These are phyloP conservation scores for Tricholauxania praeusta DNA, from an alignment of 2,888 invertebrate genomes.

Conservation along the genomic window DNA sequence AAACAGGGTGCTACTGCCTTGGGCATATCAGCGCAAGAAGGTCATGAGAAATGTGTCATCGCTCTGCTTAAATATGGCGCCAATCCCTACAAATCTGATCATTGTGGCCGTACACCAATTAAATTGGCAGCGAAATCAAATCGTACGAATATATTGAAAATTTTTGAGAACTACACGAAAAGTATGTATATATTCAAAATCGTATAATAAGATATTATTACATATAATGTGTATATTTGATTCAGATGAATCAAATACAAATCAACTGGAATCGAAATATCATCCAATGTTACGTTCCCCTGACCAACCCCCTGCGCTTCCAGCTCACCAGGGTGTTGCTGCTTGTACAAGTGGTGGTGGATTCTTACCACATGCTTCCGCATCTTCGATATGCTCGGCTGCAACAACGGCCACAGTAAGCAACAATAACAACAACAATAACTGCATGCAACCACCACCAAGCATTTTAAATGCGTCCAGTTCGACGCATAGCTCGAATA, in stretches of 20 bases:
- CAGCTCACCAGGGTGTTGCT: conserved; percentile 59
- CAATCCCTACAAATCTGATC: conserved; percentile 86
- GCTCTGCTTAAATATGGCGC: conserved; percentile 86
- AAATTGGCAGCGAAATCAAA: conserved; percentile 93
- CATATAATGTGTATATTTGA: conserved; percentile 34
- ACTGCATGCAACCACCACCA: conserved; percentile 53
- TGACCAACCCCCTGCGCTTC: conserved; percentile 65
- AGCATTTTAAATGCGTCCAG: conserved; percentile 65
- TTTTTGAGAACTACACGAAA: conserved; percentile 78
- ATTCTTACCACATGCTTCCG: conserved; percentile 57
- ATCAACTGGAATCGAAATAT: conserved; percentile 64
- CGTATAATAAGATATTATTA: conserved; percentile 13
- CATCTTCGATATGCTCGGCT: conserved; percentile 62
- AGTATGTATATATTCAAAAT: conserved; percentile 52
- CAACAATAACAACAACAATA: conserved; percentile 49
- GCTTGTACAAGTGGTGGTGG: conserved; percentile 46
- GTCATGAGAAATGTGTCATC: conserved; percentile 91
- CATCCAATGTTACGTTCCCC: conserved; percentile 67
- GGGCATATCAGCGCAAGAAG: conserved; percentile 96
- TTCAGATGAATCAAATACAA: conserved; percentile 65
- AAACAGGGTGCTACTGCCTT: conserved; percentile 96
- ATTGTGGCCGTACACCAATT: conserved; percentile 87
- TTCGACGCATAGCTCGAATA: conserved; percentile 68
- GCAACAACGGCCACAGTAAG: conserved; percentile 62
- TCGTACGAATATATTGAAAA: conserved; percentile 84